phyloP scores from a whole-genome alignment of 2,797 vertebrate species.

The Cryptoprocta ferox region DNA sequence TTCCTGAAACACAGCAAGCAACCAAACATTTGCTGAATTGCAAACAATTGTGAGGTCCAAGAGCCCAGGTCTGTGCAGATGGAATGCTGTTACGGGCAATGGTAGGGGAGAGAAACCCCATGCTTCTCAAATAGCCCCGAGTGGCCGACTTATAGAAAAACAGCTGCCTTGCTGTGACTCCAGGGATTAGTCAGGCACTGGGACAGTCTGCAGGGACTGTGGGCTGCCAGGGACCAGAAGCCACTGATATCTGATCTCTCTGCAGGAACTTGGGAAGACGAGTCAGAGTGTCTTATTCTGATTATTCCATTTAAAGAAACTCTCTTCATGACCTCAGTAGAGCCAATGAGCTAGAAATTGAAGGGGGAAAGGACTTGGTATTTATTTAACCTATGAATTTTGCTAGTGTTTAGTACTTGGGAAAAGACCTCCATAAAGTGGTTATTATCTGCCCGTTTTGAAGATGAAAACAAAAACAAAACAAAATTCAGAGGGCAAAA shows the following conservation, averaged over 20 bases:
- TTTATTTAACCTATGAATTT: not conserved
- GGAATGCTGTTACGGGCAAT: not conserved
- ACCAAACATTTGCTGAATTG: not conserved
- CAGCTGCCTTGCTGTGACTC: conserved; percentile 54
- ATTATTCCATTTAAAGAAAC: conserved; percentile 53
- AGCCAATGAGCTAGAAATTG: not conserved
- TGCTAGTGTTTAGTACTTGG: conserved; percentile 14
- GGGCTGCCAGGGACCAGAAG: conserved; percentile 14
- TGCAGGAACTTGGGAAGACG: not conserved
- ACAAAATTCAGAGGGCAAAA: not conserved
- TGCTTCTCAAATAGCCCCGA: not conserved
- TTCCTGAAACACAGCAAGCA: not conserved
- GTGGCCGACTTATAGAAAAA: not conserved
- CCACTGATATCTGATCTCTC: conserved; percentile 21
- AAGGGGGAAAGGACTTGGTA: not conserved
- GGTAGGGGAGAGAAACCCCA: not conserved
- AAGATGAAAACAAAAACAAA: not conserved
- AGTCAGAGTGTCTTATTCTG: not conserved
- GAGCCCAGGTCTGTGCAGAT: not conserved
- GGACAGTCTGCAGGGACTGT: not conserved
- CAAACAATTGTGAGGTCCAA: not conserved
- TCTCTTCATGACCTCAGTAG: not conserved
- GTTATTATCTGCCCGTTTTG: not conserved
- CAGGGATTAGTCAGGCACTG: not conserved
- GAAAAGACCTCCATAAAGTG: not conserved